A percentile compares a stretch with the other conserved stretches of the same genome.
Conservation (phyloP, 1,140 invertebrate genomes). For the Drosophila kepulauana region DNA sequence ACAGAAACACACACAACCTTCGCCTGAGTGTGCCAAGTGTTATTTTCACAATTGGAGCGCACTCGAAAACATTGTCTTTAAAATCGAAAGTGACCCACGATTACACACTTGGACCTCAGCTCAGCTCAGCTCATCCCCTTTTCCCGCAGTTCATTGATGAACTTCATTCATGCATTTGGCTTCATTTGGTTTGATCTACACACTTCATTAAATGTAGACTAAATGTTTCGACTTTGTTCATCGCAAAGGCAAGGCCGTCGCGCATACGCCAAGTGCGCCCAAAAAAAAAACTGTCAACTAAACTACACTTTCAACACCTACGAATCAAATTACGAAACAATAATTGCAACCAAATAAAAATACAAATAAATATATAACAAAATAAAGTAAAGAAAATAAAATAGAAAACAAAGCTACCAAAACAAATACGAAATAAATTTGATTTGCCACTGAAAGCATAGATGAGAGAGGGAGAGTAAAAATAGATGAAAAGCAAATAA, state of each 20-base stretch:
- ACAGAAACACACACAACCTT: slow-evolving; percentile 65
- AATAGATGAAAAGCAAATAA: slow-evolving; percentile 50
- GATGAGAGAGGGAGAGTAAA: slow-evolving; percentile 1
- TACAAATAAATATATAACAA: slow-evolving; percentile 33
- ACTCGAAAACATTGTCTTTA: slow-evolving; percentile 61
- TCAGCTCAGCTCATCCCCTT: slow-evolving; percentile 1
- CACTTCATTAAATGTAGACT: not conserved
- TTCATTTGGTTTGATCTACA: not conserved
- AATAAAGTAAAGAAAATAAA: slow-evolving; percentile 20
- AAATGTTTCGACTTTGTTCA: not conserved
- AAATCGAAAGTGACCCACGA: slow-evolving; percentile 82
- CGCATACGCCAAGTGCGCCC: slow-evolving; percentile 4
- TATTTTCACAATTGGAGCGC: slow-evolving; percentile 82
- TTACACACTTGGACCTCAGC: slow-evolving; percentile 54
- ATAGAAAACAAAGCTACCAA: slow-evolving; percentile 65
- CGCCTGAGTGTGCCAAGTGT: slow-evolving; percentile 73
- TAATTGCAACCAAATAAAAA: slow-evolving; percentile 66
- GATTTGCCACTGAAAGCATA: slow-evolving; percentile 2
- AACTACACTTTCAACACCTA: slow-evolving; percentile 71
- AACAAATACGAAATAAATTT: slow-evolving; percentile 48
- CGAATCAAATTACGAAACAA: slow-evolving; percentile 72
- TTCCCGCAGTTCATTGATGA: slow-evolving; percentile 59
- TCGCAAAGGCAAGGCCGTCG: not conserved
- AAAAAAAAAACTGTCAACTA: slow-evolving; percentile 60
- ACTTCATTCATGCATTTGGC: slow-evolving; percentile 64